Conservation (phyloP, 35 echinoderm and acorn worm genomes). For the Ophiothrix spiculata region DNA sequence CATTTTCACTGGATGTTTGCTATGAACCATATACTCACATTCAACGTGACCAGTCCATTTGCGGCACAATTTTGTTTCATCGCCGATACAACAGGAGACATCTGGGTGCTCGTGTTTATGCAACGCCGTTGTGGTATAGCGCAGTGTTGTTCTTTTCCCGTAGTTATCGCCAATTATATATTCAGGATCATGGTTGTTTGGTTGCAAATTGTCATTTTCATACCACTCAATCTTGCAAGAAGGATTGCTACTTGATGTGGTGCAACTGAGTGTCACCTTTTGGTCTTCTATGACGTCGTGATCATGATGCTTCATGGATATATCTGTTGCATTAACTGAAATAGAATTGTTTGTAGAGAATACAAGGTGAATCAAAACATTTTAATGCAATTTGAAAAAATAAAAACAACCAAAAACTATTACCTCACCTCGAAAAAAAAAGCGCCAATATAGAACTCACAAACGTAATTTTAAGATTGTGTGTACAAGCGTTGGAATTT, state of each 20-base stretch:
- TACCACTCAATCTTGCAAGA: not conserved
- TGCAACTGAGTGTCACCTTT: not conserved
- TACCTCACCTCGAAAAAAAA: too few species aligned
- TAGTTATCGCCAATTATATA: not conserved
- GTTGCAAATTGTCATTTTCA: not conserved
- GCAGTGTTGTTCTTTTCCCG: not conserved
- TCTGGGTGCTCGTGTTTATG: not conserved
- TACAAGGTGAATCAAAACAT: too few species aligned
- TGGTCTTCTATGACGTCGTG: not conserved
- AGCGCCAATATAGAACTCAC: too few species aligned
- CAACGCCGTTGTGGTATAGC: not conserved
- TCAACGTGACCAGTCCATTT: not conserved
- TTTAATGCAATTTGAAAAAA: too few species aligned
- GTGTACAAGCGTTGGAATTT: too few species aligned
- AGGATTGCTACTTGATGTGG: not conserved
- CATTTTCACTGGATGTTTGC: too few species aligned
- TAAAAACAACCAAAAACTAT: too few species aligned
- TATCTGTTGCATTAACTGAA: not conserved
- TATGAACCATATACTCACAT: not conserved
- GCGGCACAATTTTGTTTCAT: not conserved
- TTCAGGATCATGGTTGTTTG: not conserved
- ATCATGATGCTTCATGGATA: not conserved
- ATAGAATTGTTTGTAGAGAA: too few species aligned
- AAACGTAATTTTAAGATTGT: too few species aligned
- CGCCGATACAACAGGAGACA: not conserved